A percentile compares a stretch with the other conserved stretches of the same genome.
Evolutionary conservation across 1,140 invertebrate genomes (phyloP).

Genomic region (Homalodisca vitripennis): DNA sequence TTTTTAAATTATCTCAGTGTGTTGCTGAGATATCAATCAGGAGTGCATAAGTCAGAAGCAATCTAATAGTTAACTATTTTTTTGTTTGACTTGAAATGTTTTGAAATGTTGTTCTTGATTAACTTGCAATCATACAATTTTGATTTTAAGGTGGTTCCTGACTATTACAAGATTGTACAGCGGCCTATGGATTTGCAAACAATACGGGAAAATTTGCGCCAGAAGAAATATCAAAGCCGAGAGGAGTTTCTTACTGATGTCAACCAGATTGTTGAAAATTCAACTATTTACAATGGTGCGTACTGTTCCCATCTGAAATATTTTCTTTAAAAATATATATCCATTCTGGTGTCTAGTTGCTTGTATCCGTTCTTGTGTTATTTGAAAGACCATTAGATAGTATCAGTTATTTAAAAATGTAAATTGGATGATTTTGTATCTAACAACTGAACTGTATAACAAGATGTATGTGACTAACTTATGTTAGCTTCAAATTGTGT

Average conservation of each 20-base stretch:
- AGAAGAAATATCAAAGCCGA: constrained; percentile 90
- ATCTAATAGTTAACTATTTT: background rate
- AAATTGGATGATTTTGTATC: constrained; percentile 7
- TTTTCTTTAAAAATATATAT: no score
- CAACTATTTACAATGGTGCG: constrained; percentile 86
- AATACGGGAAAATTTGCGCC: constrained; percentile 88
- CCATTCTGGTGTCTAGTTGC: no score
- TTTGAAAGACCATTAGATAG: no score
- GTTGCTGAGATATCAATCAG: no score
- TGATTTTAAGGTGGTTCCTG: constrained; percentile 73
- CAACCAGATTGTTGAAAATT: constrained; percentile 96
- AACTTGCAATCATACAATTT: no score
- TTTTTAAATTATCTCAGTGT: constrained; percentile 7
- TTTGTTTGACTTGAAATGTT: background rate
- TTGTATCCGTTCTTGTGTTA: no score
- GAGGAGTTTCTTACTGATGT: constrained; percentile 95
- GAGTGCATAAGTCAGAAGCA: background rate
- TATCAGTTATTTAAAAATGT: no score
- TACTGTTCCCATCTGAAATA: no score
- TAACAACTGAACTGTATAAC: no score
- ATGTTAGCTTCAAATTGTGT: no score
- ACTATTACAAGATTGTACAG: constrained; percentile 91
- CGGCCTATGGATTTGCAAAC: constrained; percentile 97
- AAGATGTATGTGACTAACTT: no score
- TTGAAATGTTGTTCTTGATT: background rate